Base-by-base conservation (phyloP, 2,113 vertebrate genomes). In the Oreocharis arfaki region DNA sequence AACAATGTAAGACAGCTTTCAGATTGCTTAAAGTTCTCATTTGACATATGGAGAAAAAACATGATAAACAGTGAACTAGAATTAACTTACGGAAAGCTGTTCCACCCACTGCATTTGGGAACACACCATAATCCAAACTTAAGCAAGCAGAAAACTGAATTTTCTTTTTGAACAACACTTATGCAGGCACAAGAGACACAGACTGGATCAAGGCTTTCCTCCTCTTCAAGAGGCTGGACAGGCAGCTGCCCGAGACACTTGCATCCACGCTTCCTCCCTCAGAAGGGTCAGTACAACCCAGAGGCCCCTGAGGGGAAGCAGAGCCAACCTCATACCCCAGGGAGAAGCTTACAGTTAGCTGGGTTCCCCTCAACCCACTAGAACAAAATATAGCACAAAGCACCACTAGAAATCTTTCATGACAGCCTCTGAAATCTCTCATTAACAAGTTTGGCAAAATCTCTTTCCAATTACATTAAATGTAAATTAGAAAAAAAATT, bases 91-190 rank as follows among this genome's bases (percentile, higher is more conserved):
- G 0, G 85, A 91, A 96, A 92, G 86, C 80, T 94, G 96, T 90
- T 86, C 84, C 87, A 95, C 79, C 90, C 91, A 86, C 92, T 56
- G 50, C 76, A 49, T 81, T 86, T 89, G 83, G 91, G 94, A 96
- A 92, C 64, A 65, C 18, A 94, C 69, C 80, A 70, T n/a, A 90
- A 87, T 39, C 69, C 78, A 91, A 96, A 92, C 73, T 55, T 39
- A 61, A 90, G 87, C 26, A 94, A 91, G 89, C 32, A 94, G 64
- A 89, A 35, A 71, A 91, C 63, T 88, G 32, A 28, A 28, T 37
- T 63, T 91, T 77, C 39, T 47, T 84, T 76, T 7, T 27, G 65
- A 93, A 61, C 35, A 56, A 26, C 53, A 69, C 35, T 84, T 77
- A 74, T 1, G 49, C 46, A 83, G 63, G 44, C 78, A 89, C 46